Percentiles rank a stretch among this genome's conserved stretches.
phyloP scores from a whole-genome alignment of 2,888 invertebrate species.

The Papilio elwesi region DNA sequence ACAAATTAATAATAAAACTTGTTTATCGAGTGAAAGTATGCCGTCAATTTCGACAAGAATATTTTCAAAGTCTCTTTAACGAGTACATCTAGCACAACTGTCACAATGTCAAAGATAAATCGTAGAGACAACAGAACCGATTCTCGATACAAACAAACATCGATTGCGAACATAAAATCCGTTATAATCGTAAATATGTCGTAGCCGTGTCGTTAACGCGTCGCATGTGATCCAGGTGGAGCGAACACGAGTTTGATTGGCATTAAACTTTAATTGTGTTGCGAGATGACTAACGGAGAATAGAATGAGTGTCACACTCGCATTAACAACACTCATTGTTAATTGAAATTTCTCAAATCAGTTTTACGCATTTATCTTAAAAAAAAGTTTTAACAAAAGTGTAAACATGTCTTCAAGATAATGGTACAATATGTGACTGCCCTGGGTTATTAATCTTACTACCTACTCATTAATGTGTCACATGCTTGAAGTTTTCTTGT shows the following conservation, averaged over 20 bases:
- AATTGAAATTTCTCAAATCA: not conserved
- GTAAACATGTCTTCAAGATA: no score
- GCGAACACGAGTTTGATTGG: slow-evolving; percentile 30
- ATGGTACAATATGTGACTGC: no score
- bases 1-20: no score
- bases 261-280: slow-evolving; percentile 23
- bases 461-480: no score
- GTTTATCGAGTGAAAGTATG: no score
- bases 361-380: not conserved
- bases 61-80: no score
- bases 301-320: not conserved
- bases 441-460: no score
- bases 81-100: not conserved
- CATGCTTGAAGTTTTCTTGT: no score
- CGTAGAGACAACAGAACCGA: slow-evolving; percentile 11
- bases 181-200: slow-evolving; percentile 24
- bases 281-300: not conserved
- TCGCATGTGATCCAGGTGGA: slow-evolving; percentile 27
- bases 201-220: slow-evolving; percentile 20
- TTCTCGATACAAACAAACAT: slow-evolving; percentile 27
- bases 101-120: slow-evolving; percentile 32
- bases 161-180: not conserved
- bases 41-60: no score
- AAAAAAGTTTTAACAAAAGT: not conserved
- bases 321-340: not conserved